A percentile compares a stretch with the other conserved stretches of the same genome.
Conservation (phyloP, 2,113 vertebrate genomes). For the Camelus dromedarius region DNA sequence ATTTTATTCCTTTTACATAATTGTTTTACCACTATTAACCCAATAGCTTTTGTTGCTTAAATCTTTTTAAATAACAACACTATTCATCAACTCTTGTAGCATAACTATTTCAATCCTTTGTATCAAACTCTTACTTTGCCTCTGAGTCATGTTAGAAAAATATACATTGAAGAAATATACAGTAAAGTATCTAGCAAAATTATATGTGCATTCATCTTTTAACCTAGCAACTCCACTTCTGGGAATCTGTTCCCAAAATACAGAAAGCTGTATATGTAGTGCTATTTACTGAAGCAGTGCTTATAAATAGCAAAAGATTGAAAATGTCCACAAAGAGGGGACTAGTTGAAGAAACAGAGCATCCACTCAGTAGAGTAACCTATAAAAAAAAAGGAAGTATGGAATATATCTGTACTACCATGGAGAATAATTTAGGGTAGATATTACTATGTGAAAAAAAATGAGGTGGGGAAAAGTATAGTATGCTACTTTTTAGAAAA, state of each 20-base stretch:
- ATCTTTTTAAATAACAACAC: slow-evolving; percentile 69
- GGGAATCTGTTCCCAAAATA: slow-evolving; percentile 12
- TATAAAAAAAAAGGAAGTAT: background rate
- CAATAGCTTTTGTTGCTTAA: slow-evolving; percentile 64
- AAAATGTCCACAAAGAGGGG: background rate
- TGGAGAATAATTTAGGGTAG: slow-evolving; percentile 42
- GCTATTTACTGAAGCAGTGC: slow-evolving; percentile 31
- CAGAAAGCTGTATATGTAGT: slow-evolving; percentile 1
- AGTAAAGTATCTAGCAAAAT: slow-evolving; percentile 74
- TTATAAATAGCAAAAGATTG: slow-evolving; percentile 22
- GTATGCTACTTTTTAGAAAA: background rate
- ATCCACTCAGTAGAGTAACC: background rate
- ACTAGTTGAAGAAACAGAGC: slow-evolving; percentile 3
- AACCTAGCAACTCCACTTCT: background rate
- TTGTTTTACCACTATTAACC: slow-evolving; percentile 60
- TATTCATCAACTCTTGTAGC: slow-evolving; percentile 66
- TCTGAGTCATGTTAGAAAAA: slow-evolving; percentile 71
- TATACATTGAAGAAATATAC: slow-evolving; percentile 51
- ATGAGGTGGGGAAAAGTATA: background rate
- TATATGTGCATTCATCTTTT: slow-evolving; percentile 69
- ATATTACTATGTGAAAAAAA: slow-evolving; percentile 26
- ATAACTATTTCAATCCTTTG: slow-evolving; percentile 73
- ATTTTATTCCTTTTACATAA: slow-evolving; percentile 69
- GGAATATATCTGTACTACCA: slow-evolving; percentile 27
- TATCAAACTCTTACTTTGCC: slow-evolving; percentile 48